Conservation (phyloP, 2,113 vertebrate genomes). For the Syngnathus floridae region DNA sequence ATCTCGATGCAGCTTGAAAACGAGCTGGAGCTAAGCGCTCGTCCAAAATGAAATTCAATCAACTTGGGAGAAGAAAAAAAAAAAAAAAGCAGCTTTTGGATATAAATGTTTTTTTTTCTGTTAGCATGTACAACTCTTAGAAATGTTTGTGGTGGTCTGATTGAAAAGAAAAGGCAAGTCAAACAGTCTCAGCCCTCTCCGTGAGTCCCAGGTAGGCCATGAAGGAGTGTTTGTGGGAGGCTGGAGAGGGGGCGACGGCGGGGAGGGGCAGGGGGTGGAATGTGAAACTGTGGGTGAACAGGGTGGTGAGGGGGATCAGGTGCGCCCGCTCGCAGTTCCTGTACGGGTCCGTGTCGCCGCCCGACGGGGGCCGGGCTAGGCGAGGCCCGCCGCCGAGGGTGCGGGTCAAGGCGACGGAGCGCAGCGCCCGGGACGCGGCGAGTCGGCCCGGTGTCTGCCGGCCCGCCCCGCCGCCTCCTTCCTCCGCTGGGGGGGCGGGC, state of each 20-base stretch:
- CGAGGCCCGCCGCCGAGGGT: slow-evolving; percentile 65
- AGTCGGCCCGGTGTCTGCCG: slow-evolving; percentile 51
- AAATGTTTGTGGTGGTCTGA: slow-evolving; percentile 69
- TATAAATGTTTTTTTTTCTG: slow-evolving; percentile 78
- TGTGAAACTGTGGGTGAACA: slow-evolving; percentile 83
- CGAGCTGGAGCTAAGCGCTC: slow-evolving; percentile 15
- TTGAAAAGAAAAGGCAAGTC: slow-evolving; percentile 67
- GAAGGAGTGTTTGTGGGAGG: slow-evolving; percentile 96
- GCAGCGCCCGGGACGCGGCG: slow-evolving; percentile 93
- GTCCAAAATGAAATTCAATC: background rate
- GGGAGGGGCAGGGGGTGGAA: slow-evolving; percentile 77
- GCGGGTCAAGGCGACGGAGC: slow-evolving; percentile 88
- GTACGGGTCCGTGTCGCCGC: slow-evolving; percentile 77
- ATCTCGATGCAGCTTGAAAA: slow-evolving; percentile 68
- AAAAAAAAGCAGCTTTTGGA: slow-evolving; percentile 92
- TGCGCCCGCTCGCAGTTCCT: slow-evolving; percentile 89
- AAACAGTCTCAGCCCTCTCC: slow-evolving; percentile 91
- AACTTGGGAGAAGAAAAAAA: slow-evolving; percentile 5
- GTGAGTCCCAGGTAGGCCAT: slow-evolving; percentile 94
- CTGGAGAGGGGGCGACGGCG: slow-evolving; percentile 62
- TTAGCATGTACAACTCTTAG: slow-evolving; percentile 82
- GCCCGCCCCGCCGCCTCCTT: slow-evolving; percentile 70
- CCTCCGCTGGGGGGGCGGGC: slow-evolving; percentile 54
- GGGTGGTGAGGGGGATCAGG: slow-evolving; percentile 95
- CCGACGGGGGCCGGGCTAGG: slow-evolving; percentile 70